These are phyloP conservation scores for Leptinotarsa haldemani DNA, from an alignment of 2,888 invertebrate species.

Conservation along the genomic window DNA sequence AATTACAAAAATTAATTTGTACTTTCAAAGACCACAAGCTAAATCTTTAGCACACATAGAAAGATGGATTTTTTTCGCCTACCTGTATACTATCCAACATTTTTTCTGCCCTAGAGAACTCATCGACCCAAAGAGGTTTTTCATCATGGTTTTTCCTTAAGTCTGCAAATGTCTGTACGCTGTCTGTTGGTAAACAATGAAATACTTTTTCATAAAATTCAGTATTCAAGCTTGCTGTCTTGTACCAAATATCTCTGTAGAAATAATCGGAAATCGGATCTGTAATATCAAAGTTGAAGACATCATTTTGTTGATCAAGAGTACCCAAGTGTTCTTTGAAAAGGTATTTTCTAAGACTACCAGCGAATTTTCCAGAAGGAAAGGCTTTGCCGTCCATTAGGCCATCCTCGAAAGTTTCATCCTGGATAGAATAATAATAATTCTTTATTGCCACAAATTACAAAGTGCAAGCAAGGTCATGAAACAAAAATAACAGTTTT, in stretches of 20 bases:
- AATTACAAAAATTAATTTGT: neutral
- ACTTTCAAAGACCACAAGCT: neutral
- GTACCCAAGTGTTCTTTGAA: slow-evolving; percentile 94
- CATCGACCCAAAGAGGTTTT: slow-evolving; percentile 76
- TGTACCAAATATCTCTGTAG: slow-evolving; percentile 86
- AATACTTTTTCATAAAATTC: slow-evolving; percentile 92
- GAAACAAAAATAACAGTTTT: too few species aligned
- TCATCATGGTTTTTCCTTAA: slow-evolving; percentile 82
- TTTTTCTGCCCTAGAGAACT: slow-evolving; percentile 78
- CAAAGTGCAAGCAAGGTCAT: too few species aligned
- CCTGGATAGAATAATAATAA: slow-evolving; percentile 66
- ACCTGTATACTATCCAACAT: slow-evolving; percentile 81
- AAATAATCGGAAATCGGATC: slow-evolving; percentile 88
- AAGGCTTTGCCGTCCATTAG: slow-evolving; percentile 85
- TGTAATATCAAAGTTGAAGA: slow-evolving; percentile 71
- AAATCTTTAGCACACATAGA: too few species aligned
- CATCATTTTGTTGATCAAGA: slow-evolving; percentile 65
- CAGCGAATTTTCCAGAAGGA: slow-evolving; percentile 88
- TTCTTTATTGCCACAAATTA: too few species aligned
- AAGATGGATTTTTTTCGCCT: slow-evolving; percentile 37
- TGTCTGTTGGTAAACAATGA: slow-evolving; percentile 89
- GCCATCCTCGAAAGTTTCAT: slow-evolving; percentile 83
- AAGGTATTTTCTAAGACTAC: slow-evolving; percentile 83
- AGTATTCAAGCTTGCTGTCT: slow-evolving; percentile 85
- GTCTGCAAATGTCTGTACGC: slow-evolving; percentile 80